Base-by-base conservation (phyloP, 2,113 vertebrate species). In the Ailuropoda melanoleuca region DNA sequence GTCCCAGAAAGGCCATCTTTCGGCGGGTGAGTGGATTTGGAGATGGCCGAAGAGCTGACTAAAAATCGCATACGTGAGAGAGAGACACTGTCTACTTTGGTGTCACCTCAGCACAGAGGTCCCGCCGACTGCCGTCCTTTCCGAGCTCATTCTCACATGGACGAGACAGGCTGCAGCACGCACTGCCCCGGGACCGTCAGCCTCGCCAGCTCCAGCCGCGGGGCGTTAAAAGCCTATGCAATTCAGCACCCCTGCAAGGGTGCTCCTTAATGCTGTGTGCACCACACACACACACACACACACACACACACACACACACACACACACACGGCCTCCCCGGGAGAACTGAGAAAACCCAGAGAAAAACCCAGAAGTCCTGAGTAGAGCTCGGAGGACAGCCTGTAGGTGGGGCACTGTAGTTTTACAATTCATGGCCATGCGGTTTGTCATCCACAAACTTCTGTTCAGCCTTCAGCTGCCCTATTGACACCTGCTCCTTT, bases 401-500 rank as follows among this genome's bases (percentile, higher is more conserved):
- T 13, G 9, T 4, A n/a, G 78, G 12, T 0, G 19, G 31, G 37
- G 12, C 1, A 23, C 4, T 19, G 4, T 2, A 24, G 4, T 19
- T 62, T 68, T 8, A 43, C 39, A 29, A 29, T 8, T 14, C 24
- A 17, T 7, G 2, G 7, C 29, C 43, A 1, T 8, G 13, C 31
- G 43, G 9, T 4, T 46, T 82, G 60, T 15, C 46, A 70, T 13
- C 39, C 23, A 34, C 58, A 77, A 4, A 53, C 10, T 31, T 9
- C 2, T 5, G 29, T 48, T 11, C 37, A 55, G 1, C 0, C 0
- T 23, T 10, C 0, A 6, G 46, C 56, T 18, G 0, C 39, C 34
- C 0, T 8, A 0, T 0, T 14, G 56, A n/a, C 19, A 39, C 15
- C 39, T 43, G 17, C 26, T 31, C 7, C 17, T 12, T 26, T 13